Evolutionary conservation across 2,888 invertebrate species (phyloP), one percentile per base, ranked within the genome.

Genomic region (Erebia epiphron): DNA sequence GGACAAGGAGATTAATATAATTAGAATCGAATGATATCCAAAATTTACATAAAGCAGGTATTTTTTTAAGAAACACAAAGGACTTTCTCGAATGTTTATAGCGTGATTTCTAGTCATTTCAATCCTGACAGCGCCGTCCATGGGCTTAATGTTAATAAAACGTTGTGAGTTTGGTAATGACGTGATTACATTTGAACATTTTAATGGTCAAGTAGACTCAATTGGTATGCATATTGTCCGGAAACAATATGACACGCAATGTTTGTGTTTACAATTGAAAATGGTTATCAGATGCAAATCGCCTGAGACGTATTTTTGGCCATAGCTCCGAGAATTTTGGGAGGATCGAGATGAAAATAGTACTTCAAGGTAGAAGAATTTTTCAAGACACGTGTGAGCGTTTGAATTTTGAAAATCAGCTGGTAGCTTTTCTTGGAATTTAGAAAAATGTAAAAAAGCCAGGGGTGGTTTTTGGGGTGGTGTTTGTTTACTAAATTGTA

Each of bases 61-160:
- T 50, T 50, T 50, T n/a, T 16, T 52, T 52, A 8, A 9, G 16
- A 18, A 10, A 1, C 18, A 54, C 16, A 52, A n/a, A 52, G 16
- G 16, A 52, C 18, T 54, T 54, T 18, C 54, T 54, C 10, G 18
- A 54, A 54, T 54, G 60, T 60, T 60, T 43, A 7, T 65, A n/a
- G 26, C 64, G 41, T 68, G 54, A 64, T 56, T 60, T 49, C 21
- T n/a, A 46, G 18, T 35, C 13, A 18, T 68, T 61, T 14, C 54
- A 61, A 52, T 57, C 46, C 21, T 54, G 43, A 56, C 41, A 52
- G 61, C 41, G 16, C 49, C 52, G 60, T 64, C 61, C 60, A 65
- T 14, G 43, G 54, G 60, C 52, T 58, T 64, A 57, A 49, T 49
- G 60, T 56, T 68, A n/a, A n/a, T n/a, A n/a, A n/a, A 56, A 21